Base-by-base conservation (phyloP, 2,113 vertebrate species). In the Calidris pugnax region DNA sequence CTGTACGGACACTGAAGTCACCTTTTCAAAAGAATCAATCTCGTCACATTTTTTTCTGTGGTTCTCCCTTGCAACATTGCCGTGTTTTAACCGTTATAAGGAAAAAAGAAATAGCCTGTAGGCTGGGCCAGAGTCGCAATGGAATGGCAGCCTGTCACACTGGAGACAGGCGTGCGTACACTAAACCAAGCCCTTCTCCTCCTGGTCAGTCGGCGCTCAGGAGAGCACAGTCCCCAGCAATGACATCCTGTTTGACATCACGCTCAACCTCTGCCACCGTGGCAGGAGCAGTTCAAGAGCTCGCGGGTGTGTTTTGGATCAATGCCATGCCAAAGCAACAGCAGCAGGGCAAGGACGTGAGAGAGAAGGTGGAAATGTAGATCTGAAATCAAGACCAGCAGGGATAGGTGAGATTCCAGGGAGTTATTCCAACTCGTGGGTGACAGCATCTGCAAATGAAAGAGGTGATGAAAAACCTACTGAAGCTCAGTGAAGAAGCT, bases 1-100 rank as follows among this genome's bases (percentile, higher is more conserved):
- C 53, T 53, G 9, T 67, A 64, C 1, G 2, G 66, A 78, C 51
- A 35, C 30, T 51, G 20, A 83, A 76, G 63, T 86, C 53, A 68
- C 33, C 76, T 86, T 83, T 83, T 68, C 68, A 72, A 59, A 92
- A 60, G 30, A 68, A 83, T 80, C 75, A 80, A 23, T 57, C 57
- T 73, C 48, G 28, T 45, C 53, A 68, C 20, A 6, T 11, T 47
- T 80, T 80, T 68, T 84, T 23, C 63, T 86, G 13, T 60, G 45
- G 18, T 27, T 84, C 55, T 60, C n/a, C 45, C 27, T 84, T 73
- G 68, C 23, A 79, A 27, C 64, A 30, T 59, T 62, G 55, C 39
- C 1, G 0, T 80, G 89, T 33, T 74, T 94, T 64, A 81, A n/a
- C 23, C 19, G 19, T 8, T 53, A 53, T 14, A 86, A 80, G 50